Conservation (phyloP, 2,888 invertebrate species). For the Automeris io region DNA sequence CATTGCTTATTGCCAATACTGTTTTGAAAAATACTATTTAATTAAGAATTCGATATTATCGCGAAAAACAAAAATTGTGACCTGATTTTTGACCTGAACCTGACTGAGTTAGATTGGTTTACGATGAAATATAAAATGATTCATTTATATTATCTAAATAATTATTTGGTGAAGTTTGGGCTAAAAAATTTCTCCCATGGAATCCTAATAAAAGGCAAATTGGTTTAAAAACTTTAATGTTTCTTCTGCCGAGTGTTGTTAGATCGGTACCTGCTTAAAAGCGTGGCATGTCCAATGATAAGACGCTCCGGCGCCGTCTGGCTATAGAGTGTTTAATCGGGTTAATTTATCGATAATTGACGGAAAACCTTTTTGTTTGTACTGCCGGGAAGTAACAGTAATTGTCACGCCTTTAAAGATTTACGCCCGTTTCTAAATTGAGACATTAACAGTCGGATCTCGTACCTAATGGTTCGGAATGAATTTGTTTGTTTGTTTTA, state of each 20-base stretch:
- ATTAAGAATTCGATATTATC: too few relatives aligned
- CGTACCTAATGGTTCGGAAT: conserved; percentile 76
- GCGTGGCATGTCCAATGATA: conserved; percentile 73
- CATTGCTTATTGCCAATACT: too few relatives aligned
- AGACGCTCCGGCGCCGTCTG: conserved; percentile 70
- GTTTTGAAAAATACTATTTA: too few relatives aligned
- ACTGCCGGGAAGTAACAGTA: conserved; percentile 75
- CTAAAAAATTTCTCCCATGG: too few relatives aligned
- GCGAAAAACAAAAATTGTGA: too few relatives aligned
- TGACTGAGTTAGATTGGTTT: too few relatives aligned
- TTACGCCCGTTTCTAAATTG: conserved; percentile 77
- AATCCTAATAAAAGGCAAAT: conserved; percentile 66
- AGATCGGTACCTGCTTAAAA: conserved; percentile 69
- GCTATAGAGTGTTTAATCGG: conserved; percentile 69
- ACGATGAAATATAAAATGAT: too few relatives aligned
- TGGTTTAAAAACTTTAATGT: conserved; percentile 58
- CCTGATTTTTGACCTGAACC: too few relatives aligned
- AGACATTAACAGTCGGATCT: conserved; percentile 76
- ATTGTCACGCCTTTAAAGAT: conserved; percentile 78
- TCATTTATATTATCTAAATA: too few relatives aligned
- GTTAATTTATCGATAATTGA: conserved; percentile 78
- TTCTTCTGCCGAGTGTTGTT: conserved; percentile 47
- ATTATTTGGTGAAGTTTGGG: too few relatives aligned
- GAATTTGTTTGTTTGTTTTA: conserved; percentile 72
- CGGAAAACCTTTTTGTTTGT: conserved; percentile 77